Percentiles rank a stretch among this genome's conserved stretches.
Conservation (phyloP, 2,888 invertebrate genomes). For the Hypena proboscidalis region DNA sequence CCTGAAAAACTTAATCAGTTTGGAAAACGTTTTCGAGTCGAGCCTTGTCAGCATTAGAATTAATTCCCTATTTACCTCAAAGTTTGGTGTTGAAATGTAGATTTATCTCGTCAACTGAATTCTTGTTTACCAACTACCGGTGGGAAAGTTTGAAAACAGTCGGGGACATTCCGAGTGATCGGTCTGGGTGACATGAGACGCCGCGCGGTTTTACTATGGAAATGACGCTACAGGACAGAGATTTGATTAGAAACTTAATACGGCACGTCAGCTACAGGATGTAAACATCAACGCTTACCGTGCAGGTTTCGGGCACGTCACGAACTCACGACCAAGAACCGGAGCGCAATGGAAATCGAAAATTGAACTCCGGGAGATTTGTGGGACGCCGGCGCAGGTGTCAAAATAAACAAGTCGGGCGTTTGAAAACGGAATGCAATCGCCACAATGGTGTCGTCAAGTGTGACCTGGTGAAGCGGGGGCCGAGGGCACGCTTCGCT, state of each 20-base stretch:
- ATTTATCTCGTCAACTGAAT: constrained; percentile 39
- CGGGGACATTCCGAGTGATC: neutral
- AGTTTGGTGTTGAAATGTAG: constrained; percentile 26
- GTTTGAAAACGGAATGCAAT: constrained; percentile 54
- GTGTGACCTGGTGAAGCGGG: constrained; percentile 76
- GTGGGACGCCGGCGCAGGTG: constrained; percentile 30
- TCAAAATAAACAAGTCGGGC: constrained; percentile 45
- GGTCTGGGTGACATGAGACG: neutral
- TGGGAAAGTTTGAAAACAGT: constrained; percentile 1
- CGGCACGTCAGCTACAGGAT: constrained; percentile 4
- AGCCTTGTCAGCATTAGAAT: constrained; percentile 25
- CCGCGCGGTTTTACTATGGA: constrained; percentile 5
- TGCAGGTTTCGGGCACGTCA: neutral
- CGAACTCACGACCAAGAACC: constrained; percentile 1
- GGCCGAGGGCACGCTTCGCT: constrained; percentile 66
- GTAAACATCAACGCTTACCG: constrained; percentile 1
- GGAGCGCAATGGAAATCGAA: constrained; percentile 16
- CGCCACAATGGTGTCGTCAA: constrained; percentile 69
- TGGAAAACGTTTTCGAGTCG: constrained; percentile 5
- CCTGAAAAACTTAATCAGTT: constrained; percentile 25
- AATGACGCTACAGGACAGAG: neutral
- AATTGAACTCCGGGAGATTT: constrained; percentile 6
- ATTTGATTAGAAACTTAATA: constrained; percentile 6
- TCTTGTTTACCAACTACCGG: constrained; percentile 38
- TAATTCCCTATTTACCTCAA: constrained; percentile 40